Base-by-base conservation (phyloP, 2,797 vertebrate species). In the Dryobates pubescens region DNA sequence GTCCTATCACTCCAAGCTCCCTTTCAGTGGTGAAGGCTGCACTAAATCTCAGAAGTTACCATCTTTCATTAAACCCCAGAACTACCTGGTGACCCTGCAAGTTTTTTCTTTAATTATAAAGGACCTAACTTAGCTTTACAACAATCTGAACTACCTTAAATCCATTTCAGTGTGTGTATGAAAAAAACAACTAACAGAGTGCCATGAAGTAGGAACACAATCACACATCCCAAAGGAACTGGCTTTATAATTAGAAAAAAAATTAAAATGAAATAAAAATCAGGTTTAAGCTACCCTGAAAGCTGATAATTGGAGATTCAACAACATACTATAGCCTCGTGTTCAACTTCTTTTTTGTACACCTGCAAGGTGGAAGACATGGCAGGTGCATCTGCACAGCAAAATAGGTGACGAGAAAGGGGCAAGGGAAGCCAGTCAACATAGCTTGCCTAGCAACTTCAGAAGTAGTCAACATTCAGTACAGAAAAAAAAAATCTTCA, bases 321-420 rank as follows among this genome's bases (percentile, higher is more conserved):
- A 10, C 3, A 9, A 68, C 18, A 59, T 6, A 8, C 22, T 34
- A 13, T 3, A 61, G 30, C 30, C 64, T 68, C 9, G 10, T 45
- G 24, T 57, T 51, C 38, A 23, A 4, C 62, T 76, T 67, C 34
- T 27, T 36, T 19, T 15, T 9, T 17, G 36, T 24, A 17, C 30
- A 23, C 10, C 3, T 23, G 17, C n/a, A 23, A 45, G 76, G 49
- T 32, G n/a, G 10, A 29, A 26, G 30, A 36, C 9, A 24, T 6
- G 5, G 5, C 24, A 56, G 51, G 36, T 29, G 53, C 4, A 8
- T 10, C 54, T 19, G 30, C 32, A 6, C 1, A 13, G 36, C 56
- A 41, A 36, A 67, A 29, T 2, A 26, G 0, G 0, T 7, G 14
- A 65, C 41, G 36, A 5, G 1, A 56, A 49, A 43, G 27, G 12